Evolutionary conservation across 2,797 vertebrate genomes (phyloP).

Genomic region (Megalops cyprinoides): DNA sequence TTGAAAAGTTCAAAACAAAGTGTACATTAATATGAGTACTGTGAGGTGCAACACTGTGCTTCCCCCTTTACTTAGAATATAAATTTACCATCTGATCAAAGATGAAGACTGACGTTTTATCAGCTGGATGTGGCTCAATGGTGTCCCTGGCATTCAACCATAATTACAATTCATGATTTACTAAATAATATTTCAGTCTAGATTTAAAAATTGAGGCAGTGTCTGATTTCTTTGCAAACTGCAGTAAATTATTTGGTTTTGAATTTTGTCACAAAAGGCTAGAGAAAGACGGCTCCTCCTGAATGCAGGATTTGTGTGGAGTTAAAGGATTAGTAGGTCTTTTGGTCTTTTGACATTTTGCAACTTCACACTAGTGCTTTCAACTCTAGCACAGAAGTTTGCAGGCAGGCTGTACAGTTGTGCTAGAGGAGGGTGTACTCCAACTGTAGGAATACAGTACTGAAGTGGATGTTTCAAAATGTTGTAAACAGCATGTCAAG

Average conservation of each 20-base stretch:
- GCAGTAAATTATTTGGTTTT: too few species aligned
- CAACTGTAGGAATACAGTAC: too few species aligned
- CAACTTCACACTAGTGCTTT: too few species aligned
- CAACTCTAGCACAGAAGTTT: too few species aligned
- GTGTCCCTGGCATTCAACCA: neutral
- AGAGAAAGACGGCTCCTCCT: neutral
- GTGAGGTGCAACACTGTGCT: neutral
- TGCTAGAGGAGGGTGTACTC: too few species aligned
- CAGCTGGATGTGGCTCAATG: too few species aligned
- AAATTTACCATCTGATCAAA: neutral
- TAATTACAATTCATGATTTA: neutral
- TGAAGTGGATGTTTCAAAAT: too few species aligned
- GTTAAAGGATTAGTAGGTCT: neutral
- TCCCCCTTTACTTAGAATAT: neutral
- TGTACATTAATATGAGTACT: neutral
- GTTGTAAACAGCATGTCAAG: too few species aligned
- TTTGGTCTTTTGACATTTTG: neutral
- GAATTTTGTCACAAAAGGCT: too few species aligned
- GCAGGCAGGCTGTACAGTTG: too few species aligned
- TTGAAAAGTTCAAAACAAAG: too few species aligned
- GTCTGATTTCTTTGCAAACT: too few species aligned
- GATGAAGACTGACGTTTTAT: neutral
- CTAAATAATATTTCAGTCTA: neutral
- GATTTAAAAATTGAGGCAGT: neutral
- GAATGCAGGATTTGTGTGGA: neutral